Conservation (phyloP, 2,888 invertebrate genomes). For the Conomelus anceps region DNA sequence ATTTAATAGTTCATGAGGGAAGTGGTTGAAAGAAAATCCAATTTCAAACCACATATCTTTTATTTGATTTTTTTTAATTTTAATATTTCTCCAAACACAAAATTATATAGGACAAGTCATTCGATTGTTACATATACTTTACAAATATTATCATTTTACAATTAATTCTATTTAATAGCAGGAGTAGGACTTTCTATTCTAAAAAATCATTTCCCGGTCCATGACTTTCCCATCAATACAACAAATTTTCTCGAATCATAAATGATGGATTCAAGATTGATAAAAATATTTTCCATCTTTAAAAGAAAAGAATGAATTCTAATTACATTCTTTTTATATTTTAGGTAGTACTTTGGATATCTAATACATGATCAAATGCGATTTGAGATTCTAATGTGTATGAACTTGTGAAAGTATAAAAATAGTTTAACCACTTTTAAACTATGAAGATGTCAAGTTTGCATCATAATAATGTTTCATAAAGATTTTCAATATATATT, state of each 20-base stretch:
- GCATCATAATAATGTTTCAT: too few relatives aligned
- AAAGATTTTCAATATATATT: not conserved
- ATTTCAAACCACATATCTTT: slow-evolving; percentile 26
- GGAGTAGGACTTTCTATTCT: slow-evolving; percentile 8
- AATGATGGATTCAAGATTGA: not conserved
- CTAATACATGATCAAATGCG: not conserved
- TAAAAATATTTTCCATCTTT: not conserved
- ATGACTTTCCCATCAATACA: slow-evolving; percentile 13
- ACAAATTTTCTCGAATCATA: not conserved
- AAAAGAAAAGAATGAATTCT: not conserved
- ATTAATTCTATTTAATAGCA: slow-evolving; percentile 20
- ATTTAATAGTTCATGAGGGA: not conserved
- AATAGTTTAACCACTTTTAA: not conserved
- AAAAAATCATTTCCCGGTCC: not conserved
- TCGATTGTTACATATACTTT: slow-evolving; percentile 28
- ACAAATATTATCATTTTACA: slow-evolving; percentile 35
- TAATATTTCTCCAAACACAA: slow-evolving; percentile 34
- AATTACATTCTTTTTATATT: not conserved
- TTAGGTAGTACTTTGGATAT: not conserved
- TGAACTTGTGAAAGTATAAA: not conserved
- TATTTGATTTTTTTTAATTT: slow-evolving; percentile 29
- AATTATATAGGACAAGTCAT: slow-evolving; percentile 34
- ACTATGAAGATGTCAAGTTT: not conserved
- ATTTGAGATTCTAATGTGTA: not conserved
- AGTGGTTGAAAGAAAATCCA: not conserved